Evolutionary conservation across 2,113 vertebrate species (phyloP).

Genomic region (Anser brachyrhynchus): DNA sequence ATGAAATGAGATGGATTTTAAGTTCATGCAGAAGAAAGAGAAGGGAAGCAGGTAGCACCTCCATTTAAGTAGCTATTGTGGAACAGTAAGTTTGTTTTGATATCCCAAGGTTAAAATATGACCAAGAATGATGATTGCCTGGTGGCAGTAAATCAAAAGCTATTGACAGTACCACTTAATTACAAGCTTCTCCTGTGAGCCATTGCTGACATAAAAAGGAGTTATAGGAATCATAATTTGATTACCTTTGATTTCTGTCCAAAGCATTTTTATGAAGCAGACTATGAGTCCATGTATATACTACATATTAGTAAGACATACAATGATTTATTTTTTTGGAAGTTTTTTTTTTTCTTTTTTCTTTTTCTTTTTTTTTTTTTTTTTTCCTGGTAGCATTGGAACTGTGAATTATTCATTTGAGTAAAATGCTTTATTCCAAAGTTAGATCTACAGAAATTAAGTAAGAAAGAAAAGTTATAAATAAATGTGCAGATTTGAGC

Average conservation of each 20-base stretch:
- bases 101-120: conserved; percentile 2
- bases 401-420: neutral
- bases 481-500: neutral
- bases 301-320: neutral
- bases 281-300: neutral
- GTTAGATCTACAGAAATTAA: neutral
- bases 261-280: neutral
- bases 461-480: neutral
- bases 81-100: neutral
- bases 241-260: neutral
- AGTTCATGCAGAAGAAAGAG: neutral
- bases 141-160: conserved; percentile 3
- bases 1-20: neutral
- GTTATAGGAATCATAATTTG: neutral
- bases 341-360: neutral
- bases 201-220: neutral
- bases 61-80: neutral
- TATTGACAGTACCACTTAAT: neutral
- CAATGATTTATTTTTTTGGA: neutral
- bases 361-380: neutral
- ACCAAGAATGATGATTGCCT: neutral
- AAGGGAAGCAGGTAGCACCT: neutral
- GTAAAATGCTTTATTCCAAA: neutral
- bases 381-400: neutral
- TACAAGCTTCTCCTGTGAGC: neutral